phyloP scores from a whole-genome alignment of 2,113 vertebrate species.

The Noturus placidus region DNA sequence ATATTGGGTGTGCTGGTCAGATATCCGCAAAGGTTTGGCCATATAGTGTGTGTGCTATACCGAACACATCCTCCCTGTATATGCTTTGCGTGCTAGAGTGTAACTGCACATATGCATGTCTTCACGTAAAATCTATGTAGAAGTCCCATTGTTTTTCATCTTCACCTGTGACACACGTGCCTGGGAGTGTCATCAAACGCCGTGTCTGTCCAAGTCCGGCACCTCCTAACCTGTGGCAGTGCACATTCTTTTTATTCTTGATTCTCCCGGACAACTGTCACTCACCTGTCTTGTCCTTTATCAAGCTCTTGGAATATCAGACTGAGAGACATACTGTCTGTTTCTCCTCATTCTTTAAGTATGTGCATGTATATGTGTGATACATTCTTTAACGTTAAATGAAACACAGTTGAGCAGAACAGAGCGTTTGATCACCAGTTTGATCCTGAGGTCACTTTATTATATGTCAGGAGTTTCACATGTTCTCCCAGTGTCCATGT shows the following conservation, averaged over 20 bases:
- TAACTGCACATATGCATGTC: conserved; percentile 24
- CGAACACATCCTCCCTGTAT: conserved; percentile 25
- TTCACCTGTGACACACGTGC: conserved; percentile 71
- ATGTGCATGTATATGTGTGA: conserved; percentile 26
- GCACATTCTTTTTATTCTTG: conserved; percentile 33
- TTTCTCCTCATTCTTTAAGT: not conserved
- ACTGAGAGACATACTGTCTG: conserved; percentile 1
- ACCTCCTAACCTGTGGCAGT: conserved; percentile 69
- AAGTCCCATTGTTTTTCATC: conserved; percentile 51
- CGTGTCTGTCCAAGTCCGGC: conserved; percentile 62
- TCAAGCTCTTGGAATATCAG: conserved; percentile 59
- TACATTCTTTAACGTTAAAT: conserved; percentile 55
- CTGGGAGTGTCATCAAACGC: conserved; percentile 66
- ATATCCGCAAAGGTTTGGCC: not conserved
- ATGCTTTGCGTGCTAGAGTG: not conserved
- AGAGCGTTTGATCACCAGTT: not conserved
- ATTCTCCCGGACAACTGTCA: conserved; percentile 68
- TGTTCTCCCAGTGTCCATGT: not conserved
- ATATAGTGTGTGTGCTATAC: not conserved
- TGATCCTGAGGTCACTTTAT: not conserved
- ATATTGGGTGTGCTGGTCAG: not conserved
- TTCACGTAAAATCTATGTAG: conserved; percentile 49
- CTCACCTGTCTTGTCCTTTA: conserved; percentile 72
- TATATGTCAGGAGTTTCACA: not conserved
- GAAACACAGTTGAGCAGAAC: not conserved